These are phyloP conservation scores for Stenoptilia bipunctidactyla DNA, from an alignment of 2,888 invertebrate species.

Conservation along the genomic window DNA sequence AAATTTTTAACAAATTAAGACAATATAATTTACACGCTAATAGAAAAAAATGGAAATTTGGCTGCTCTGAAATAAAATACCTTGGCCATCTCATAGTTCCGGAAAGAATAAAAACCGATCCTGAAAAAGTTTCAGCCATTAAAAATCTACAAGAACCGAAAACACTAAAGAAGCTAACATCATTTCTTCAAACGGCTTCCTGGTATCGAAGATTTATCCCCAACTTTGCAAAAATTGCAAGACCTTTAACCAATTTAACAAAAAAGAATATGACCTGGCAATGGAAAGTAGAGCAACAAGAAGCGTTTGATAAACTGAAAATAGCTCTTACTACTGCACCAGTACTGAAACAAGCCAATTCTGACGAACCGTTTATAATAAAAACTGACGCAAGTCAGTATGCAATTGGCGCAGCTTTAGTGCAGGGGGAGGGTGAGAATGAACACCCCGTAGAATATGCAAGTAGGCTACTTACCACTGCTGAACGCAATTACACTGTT, in stretches of 20 bases:
- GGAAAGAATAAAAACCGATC: constrained; percentile 14
- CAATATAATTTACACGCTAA: constrained; percentile 8
- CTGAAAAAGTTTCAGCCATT: constrained; percentile 4
- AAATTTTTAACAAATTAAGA: constrained; percentile 5
- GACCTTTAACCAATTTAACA: constrained; percentile 8
- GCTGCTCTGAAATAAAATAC: constrained; percentile 8
- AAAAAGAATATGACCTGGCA: constrained; percentile 8
- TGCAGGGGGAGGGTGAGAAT: constrained; percentile 14
- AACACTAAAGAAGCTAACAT: constrained; percentile 14
- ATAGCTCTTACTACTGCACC: constrained; percentile 4
- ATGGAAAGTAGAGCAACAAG: constrained; percentile 5
- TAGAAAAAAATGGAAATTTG: constrained; percentile 12
- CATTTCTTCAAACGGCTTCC: constrained; percentile 10
- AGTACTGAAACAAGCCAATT: constrained; percentile 6
- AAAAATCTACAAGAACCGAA: not conserved
- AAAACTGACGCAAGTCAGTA: constrained; percentile 11
- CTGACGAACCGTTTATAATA: constrained; percentile 1
- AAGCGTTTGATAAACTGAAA: constrained; percentile 7
- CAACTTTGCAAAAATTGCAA: constrained; percentile 9
- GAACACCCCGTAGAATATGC: constrained; percentile 17
- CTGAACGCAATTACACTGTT: constrained; percentile 9
- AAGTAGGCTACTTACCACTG: constrained; percentile 10
- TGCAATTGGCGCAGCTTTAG: constrained; percentile 9
- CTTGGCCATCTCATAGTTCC: constrained; percentile 12
- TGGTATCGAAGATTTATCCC: constrained; percentile 13